A percentile compares a stretch with the other conserved stretches of the same genome.
phyloP scores from a whole-genome alignment of 1,140 invertebrate genomes.

The Aethina tumida region DNA sequence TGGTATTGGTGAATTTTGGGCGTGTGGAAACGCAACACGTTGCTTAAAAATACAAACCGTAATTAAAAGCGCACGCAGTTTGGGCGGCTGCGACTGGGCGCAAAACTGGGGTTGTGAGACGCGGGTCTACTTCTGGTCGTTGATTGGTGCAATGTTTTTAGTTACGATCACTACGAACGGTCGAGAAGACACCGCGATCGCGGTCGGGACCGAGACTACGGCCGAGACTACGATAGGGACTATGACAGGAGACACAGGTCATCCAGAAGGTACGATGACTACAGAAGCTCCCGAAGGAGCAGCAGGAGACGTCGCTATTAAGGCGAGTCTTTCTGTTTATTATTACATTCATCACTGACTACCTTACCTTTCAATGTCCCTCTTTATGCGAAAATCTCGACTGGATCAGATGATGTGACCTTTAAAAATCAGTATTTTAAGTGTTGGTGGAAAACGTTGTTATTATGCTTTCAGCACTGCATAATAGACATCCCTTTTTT shows the following conservation, averaged over 20 bases:
- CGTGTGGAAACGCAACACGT: constrained; percentile 13
- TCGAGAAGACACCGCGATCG: constrained; percentile 29
- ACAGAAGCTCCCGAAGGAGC: constrained; percentile 22
- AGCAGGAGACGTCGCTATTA: constrained; percentile 30
- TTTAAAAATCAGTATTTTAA: too few species aligned
- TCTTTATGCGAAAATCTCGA: too few species aligned
- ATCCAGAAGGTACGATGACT: constrained; percentile 29
- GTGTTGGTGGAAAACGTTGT: too few species aligned
- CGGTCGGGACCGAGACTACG: constrained; percentile 28
- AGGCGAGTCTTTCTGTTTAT: constrained; percentile 4
- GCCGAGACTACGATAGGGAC: constrained; percentile 21
- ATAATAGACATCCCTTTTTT: too few species aligned
- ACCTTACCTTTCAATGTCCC: too few species aligned
- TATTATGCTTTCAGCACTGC: too few species aligned
- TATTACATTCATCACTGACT: too few species aligned
- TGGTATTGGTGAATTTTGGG: too few species aligned
- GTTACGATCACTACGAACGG: constrained; percentile 33
- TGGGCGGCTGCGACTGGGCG: constrained; percentile 8
- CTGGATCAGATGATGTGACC: too few species aligned
- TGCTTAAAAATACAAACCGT: constrained; percentile 16
- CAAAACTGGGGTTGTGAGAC: constrained; percentile 5
- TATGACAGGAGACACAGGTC: constrained; percentile 23
- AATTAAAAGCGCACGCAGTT: constrained; percentile 13
- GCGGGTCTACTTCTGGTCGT: too few species aligned
- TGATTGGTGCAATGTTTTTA: constrained; percentile 31